Evolutionary conservation across 2,888 invertebrate species (phyloP), one percentile per base, ranked within the genome.

Genomic region (Drosophila suboccidentalis): DNA sequence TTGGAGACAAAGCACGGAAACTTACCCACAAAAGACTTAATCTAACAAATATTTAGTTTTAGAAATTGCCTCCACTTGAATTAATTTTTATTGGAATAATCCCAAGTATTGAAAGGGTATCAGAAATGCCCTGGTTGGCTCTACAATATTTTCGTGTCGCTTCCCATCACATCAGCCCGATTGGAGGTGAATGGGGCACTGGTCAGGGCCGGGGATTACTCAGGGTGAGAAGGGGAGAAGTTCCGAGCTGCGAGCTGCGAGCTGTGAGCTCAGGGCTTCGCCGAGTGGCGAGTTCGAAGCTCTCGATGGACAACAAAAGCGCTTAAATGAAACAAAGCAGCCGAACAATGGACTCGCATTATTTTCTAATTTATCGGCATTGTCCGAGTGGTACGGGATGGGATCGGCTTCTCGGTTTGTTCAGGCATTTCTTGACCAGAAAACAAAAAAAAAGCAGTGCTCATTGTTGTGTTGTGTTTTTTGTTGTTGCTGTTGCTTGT

Each of bases 281-380:
- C 15, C 17, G 58, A 59, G 58, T 53, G 43, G 51, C 49, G 43
- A 43, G 62, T 49, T 62, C 50, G 54, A 38, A 65, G 44, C 55
- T 50, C 55, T 75, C 70, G 51, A 44, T 67, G 78, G 47, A 79
- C 70, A 82, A 86, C 87, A 86, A 83, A 90, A 87, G 89, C 82
- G 82, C 82, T 89, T 77, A 90, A 89, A 84, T 84, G 87, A 90
- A 90, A 87, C 81, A 88, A 87, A 90, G 89, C 82, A 70, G 60
- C 46, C 79, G 82, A 79, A 90, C 90, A 90, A 90, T 90, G 90
- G 88, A 73, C 66, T 83, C 90, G 86, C 89, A 90, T 90, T 90
- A 90, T 90, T 84, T 87, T 90, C 90, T 90, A 90, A 90, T 90
- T 90, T 90, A 90, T 89, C 82, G 83, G 80, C 89, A 90, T 90